Conservation (phyloP, 2,113 vertebrate species). For the Pipra filicauda region DNA sequence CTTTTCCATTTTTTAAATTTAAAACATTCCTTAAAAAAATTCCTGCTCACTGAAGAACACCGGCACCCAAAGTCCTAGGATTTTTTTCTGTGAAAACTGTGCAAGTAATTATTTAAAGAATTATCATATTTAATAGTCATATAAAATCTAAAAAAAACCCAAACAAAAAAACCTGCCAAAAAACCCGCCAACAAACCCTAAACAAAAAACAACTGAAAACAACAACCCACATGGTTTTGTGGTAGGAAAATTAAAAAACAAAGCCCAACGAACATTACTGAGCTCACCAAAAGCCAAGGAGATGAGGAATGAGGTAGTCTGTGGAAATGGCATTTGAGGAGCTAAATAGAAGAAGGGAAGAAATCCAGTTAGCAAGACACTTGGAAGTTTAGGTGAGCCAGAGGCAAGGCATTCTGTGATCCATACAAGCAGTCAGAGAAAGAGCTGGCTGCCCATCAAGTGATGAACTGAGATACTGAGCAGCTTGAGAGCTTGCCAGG, state of each 20-base stretch:
- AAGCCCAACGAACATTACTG: fast-evolving
- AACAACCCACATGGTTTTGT: not conserved
- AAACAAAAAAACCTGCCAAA: not conserved
- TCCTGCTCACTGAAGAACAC: not conserved
- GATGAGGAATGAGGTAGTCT: not conserved
- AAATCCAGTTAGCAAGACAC: not conserved
- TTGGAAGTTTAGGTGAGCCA: not conserved
- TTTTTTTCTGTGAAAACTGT: not conserved
- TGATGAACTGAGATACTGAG: not conserved
- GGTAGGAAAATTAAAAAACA: not conserved
- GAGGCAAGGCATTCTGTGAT: not conserved
- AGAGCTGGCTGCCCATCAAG: not conserved
- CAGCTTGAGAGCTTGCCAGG: not conserved
- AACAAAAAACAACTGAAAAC: not conserved
- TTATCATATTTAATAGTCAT: not conserved
- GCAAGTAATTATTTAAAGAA: not conserved
- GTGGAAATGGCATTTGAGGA: not conserved
- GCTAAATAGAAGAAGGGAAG: not conserved
- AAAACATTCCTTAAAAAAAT: not conserved
- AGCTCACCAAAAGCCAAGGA: not conserved
- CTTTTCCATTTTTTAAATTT: not conserved
- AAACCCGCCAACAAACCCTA: no score
- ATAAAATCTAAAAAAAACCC: not conserved
- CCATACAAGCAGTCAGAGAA: not conserved
- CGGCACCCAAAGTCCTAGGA: not conserved